Conservation (phyloP, 2,113 vertebrate genomes). For the Marmota monax region DNA sequence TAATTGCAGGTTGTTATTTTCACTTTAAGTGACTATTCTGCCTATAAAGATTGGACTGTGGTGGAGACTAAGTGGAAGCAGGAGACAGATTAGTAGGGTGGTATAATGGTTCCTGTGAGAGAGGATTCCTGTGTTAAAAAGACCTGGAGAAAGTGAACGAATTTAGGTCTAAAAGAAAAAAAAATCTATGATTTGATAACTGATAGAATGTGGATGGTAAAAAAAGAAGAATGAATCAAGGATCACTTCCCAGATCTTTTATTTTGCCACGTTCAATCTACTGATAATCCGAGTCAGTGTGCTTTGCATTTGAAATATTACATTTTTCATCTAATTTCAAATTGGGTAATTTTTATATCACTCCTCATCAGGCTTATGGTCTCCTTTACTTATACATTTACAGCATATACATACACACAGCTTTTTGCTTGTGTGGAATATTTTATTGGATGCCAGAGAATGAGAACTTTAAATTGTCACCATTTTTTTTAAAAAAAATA, state of each 20-base stretch:
- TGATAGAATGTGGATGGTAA: background rate
- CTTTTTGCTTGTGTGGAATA: background rate
- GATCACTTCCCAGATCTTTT: background rate
- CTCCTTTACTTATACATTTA: background rate
- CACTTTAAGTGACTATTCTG: background rate
- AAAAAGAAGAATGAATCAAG: background rate
- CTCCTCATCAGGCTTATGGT: background rate
- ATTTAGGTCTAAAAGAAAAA: background rate
- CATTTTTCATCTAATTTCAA: background rate
- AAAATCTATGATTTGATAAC: background rate
- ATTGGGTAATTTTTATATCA: background rate
- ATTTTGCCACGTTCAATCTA: background rate
- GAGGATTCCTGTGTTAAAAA: background rate
- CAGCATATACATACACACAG: background rate
- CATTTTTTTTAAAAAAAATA: background rate
- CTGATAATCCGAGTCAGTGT: background rate
- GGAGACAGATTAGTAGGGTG: background rate
- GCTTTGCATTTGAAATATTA: conserved; percentile 32
- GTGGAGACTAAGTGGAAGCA: background rate
- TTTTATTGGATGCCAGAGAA: conserved; percentile 6
- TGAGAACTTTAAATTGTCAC: background rate
- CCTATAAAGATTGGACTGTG: background rate
- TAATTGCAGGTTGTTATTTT: background rate
- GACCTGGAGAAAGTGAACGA: background rate
- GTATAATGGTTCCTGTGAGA: background rate